Base-by-base conservation (phyloP, 1,140 invertebrate species). In the Charaxes varanes region DNA sequence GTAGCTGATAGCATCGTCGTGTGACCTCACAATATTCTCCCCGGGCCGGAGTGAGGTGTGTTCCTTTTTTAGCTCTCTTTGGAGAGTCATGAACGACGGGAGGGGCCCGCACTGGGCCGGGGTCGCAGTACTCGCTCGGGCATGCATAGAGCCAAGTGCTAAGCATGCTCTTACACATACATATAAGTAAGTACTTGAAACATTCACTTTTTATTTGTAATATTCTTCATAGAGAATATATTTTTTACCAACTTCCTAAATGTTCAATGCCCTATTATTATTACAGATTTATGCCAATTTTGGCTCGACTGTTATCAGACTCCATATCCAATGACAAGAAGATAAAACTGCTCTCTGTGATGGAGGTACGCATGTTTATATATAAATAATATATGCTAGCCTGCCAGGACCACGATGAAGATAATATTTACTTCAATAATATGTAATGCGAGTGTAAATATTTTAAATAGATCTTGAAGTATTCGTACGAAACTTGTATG, bases 141-240 rank as follows among this genome's bases (percentile, higher is more conserved):
- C 86, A 11, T 87, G 87, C 41, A 86, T 85, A 26, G 90, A 91
- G 64, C 59, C 84, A 3, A 80, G 78, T 40, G 87, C 88, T 10
- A 84, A 87, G 52, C 68, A 87, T 58, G 85, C 86, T 8, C 69
- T 92, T 0, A 89, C 89, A 16, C 87, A 91, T 40, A 90, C 87
- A 2, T 92, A 90, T 49, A 89, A 89, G 79, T 85, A 51, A 63
- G 56, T 63, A 17, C 41, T 36, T n/a, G n/a, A n/a, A 17, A 8
- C n/a, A 15, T 24, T 24, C 3, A 10, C 4, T 13, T 11, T 11
- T 10, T 16, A 2, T 26, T n/a, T n/a, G n/a, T n/a, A n/a, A n/a
- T n/a, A n/a, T n/a, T n/a, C n/a, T n/a, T n/a, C n/a, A n/a, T n/a
- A n/a, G n/a, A n/a, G n/a, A n/a, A n/a, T n/a, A n/a, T n/a, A n/a